Conservation (phyloP, 2,113 vertebrate genomes). For the Pipra filicauda region DNA sequence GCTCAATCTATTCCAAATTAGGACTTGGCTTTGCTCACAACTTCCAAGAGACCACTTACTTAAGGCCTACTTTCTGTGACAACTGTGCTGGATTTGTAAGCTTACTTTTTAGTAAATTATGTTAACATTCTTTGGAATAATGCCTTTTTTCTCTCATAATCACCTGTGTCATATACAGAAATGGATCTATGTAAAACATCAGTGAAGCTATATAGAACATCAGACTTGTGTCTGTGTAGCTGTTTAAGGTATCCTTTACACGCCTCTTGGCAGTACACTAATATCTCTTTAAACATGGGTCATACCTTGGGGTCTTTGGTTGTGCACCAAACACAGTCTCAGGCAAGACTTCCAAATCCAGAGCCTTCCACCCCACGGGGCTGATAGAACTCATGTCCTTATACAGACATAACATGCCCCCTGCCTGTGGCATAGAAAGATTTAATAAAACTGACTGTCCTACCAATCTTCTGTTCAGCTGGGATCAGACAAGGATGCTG, state of each 20-base stretch:
- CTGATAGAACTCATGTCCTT: background rate
- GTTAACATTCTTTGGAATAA: background rate
- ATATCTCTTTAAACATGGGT: background rate
- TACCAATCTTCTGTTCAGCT: background rate
- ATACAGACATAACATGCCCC: background rate
- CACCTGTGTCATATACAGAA: background rate
- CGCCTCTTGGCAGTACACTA: background rate
- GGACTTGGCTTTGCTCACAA: constrained; percentile 93
- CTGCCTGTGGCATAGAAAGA: background rate
- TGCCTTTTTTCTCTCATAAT: background rate
- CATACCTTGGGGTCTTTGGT: background rate
- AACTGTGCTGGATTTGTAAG: constrained; percentile 98
- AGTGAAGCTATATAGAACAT: background rate
- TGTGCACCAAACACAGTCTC: background rate
- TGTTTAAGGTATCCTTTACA: background rate
- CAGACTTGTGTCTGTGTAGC: background rate
- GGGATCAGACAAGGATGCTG: background rate
- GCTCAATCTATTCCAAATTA: constrained; percentile 94
- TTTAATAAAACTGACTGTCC: background rate
- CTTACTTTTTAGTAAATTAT: constrained; percentile 19
- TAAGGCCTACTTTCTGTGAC: constrained; percentile 96
- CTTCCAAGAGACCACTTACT: constrained; percentile 95
- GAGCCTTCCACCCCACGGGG: background rate
- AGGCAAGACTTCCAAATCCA: background rate
- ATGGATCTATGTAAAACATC: background rate